Percentiles rank a stretch among this genome's conserved stretches.
Evolutionary conservation across 2,888 invertebrate species (phyloP).

Genomic region (Apamea anceps): DNA sequence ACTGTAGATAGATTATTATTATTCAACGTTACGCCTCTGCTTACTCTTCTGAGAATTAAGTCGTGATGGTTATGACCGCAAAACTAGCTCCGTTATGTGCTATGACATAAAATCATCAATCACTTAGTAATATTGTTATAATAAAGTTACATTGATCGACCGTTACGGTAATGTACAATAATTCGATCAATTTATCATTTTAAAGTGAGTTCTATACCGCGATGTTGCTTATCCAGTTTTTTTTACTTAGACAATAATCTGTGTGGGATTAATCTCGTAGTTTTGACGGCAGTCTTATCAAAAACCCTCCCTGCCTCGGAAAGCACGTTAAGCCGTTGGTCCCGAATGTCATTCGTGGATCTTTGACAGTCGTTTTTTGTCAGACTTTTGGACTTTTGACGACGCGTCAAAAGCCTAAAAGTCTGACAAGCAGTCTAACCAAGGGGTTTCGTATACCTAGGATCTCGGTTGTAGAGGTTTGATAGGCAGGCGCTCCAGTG

Average conservation of each 20-base stretch:
- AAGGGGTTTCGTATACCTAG: too few relatives aligned
- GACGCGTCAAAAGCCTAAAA: too few relatives aligned
- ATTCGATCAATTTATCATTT: conserved; percentile 45
- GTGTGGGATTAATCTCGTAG: not conserved
- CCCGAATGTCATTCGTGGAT: too few relatives aligned
- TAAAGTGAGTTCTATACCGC: not conserved
- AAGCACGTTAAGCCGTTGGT: too few relatives aligned
- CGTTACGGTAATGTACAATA: conserved; percentile 15
- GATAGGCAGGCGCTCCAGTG: too few relatives aligned
- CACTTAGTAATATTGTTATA: conserved; percentile 27
- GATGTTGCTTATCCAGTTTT: not conserved
- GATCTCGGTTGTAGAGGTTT: too few relatives aligned
- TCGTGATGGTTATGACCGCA: conserved; percentile 27
- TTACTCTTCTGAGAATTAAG: conserved; percentile 16
- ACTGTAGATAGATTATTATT: not conserved
- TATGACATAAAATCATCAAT: conserved; percentile 48
- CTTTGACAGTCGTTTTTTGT: too few relatives aligned
- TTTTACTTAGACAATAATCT: not conserved
- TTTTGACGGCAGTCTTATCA: not conserved
- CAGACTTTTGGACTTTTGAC: too few relatives aligned
- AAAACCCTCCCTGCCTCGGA: too few relatives aligned
- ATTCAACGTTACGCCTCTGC: conserved; percentile 1
- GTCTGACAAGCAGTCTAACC: too few relatives aligned
- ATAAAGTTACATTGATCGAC: conserved; percentile 9
- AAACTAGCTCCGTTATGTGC: conserved; percentile 28